Base-by-base conservation (phyloP, 2,113 vertebrate species). In the Laticauda colubrina region DNA sequence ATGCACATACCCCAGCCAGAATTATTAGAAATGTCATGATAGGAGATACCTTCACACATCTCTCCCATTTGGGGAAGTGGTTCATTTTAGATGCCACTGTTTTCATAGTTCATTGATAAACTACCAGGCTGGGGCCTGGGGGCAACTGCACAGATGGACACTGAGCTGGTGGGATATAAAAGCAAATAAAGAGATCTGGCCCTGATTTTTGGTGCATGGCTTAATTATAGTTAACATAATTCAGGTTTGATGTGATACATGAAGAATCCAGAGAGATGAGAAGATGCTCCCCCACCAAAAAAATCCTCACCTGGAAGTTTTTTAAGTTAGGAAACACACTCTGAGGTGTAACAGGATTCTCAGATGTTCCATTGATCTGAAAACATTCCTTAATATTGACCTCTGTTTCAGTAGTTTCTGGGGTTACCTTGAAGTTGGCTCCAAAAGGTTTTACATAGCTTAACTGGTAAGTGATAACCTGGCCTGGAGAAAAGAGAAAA, bases 331-430 rank as follows among this genome's bases (percentile, higher is more conserved):
- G 98, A 90, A 98, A 94, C 0, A 96, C 90, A 1, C 94, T 95
- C 92, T 98, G 98, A 0, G 97, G 96, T 12, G 34, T 29, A 51
- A 98, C 93, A 0, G 95, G 95, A 24, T 97, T 96, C 0, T 96
- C 57, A 7, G 97, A 95, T 0, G 98, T 98, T 39, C 98, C 98
- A 0, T 97, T 97, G 94, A 98, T 92, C 94, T 97, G 97, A 95
- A 98, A 98, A 75, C 98, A 98, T 95, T 97, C 98, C 92, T 97
- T 97, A 85, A 97, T 95, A 1, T 98, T 98, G 53, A 95, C 81
- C 91, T 97, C 97, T 0, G 91, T 97, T 96, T 98, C 98, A 0
- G 97, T 98, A 88, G 97, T 98, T 95, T 97, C 97, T 0, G 98
- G 98, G 0, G 96, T 98, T 94, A 98, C 97, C 95, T 98, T 98